These are phyloP conservation scores for Argynnis bischoffii DNA, from an alignment of 2,888 invertebrate genomes.

Conservation along the genomic window DNA sequence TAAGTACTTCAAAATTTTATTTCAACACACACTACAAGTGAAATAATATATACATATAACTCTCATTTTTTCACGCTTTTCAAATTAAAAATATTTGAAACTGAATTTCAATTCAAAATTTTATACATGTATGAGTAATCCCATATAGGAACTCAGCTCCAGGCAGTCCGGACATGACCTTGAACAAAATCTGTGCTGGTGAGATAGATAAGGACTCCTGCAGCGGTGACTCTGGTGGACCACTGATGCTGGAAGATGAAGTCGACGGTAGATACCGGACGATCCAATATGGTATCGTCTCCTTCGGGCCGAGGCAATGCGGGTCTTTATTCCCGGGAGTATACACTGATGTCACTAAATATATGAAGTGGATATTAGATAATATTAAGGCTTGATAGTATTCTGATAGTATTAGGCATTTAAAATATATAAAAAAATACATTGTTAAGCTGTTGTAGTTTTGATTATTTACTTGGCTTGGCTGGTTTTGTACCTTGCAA, in stretches of 20 bases:
- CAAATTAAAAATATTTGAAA: too few relatives aligned
- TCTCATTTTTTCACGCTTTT: too few relatives aligned
- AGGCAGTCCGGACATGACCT: background rate
- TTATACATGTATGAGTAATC: too few relatives aligned
- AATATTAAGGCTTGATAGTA: conserved; percentile 38
- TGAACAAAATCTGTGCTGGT: conserved; percentile 58
- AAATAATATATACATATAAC: too few relatives aligned
- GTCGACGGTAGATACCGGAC: conserved; percentile 31
- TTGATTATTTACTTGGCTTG: too few relatives aligned
- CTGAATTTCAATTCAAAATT: too few relatives aligned
- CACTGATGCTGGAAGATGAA: conserved; percentile 64
- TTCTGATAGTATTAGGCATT: conserved; percentile 4
- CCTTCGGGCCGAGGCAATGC: conserved; percentile 45
- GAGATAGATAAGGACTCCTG: conserved; percentile 80
- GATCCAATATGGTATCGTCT: conserved; percentile 51
- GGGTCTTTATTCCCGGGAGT: conserved; percentile 60
- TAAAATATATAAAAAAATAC: too few relatives aligned
- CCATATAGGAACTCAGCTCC: background rate
- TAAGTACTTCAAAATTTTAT: too few relatives aligned
- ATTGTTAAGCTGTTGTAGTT: too few relatives aligned
- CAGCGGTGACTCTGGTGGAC: conserved; percentile 85
- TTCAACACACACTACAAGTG: too few relatives aligned
- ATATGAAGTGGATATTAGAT: conserved; percentile 62
- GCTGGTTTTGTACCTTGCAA: too few relatives aligned
- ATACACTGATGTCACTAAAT: conserved; percentile 64